phyloP scores from a whole-genome alignment of 2,888 invertebrate species.

The Neoitamus cyanurus region DNA sequence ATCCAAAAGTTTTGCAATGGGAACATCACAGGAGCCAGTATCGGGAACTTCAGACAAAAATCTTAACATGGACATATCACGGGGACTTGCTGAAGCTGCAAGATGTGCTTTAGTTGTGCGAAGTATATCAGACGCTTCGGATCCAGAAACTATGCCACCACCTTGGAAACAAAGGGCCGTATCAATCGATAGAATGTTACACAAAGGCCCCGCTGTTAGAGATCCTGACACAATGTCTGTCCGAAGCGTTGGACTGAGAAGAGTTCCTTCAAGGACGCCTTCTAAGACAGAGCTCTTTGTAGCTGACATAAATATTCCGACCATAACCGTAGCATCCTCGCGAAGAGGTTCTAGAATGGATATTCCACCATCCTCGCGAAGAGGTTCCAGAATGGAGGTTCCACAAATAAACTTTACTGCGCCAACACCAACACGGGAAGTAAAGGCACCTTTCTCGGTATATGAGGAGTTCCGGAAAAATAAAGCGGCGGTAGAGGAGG shows the following conservation, averaged over 20 bases:
- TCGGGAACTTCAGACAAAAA: not conserved
- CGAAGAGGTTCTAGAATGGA: slow-evolving; percentile 46
- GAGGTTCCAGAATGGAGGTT: slow-evolving; percentile 45
- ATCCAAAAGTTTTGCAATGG: slow-evolving; percentile 56
- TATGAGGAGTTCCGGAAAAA: slow-evolving; percentile 44
- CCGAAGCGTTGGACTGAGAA: slow-evolving; percentile 63
- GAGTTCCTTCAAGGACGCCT: slow-evolving; percentile 61
- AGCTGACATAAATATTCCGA: slow-evolving; percentile 63
- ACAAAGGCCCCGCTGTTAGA: slow-evolving; percentile 57
- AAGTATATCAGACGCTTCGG: slow-evolving; percentile 62
- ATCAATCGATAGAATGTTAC: slow-evolving; percentile 61
- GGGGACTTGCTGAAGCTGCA: slow-evolving; percentile 58
- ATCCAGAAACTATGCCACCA: slow-evolving; percentile 56
- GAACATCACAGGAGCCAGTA: slow-evolving; percentile 49
- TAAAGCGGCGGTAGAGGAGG: slow-evolving; percentile 17
- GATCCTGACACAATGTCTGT: slow-evolving; percentile 62
- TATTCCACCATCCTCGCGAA: slow-evolving; percentile 44
- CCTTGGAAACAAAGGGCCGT: slow-evolving; percentile 58
- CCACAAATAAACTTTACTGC: slow-evolving; percentile 59
- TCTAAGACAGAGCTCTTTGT: slow-evolving; percentile 64
- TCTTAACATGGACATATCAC: slow-evolving; percentile 58
- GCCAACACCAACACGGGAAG: slow-evolving; percentile 59
- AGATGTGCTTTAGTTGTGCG: slow-evolving; percentile 60
- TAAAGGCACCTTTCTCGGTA: slow-evolving; percentile 56
- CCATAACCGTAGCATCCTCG: not conserved